These are phyloP conservation scores for Pelagia noctiluca DNA, from an alignment of 30 jellyfish, hydroid and myxozoan species.

Conservation along the genomic window DNA sequence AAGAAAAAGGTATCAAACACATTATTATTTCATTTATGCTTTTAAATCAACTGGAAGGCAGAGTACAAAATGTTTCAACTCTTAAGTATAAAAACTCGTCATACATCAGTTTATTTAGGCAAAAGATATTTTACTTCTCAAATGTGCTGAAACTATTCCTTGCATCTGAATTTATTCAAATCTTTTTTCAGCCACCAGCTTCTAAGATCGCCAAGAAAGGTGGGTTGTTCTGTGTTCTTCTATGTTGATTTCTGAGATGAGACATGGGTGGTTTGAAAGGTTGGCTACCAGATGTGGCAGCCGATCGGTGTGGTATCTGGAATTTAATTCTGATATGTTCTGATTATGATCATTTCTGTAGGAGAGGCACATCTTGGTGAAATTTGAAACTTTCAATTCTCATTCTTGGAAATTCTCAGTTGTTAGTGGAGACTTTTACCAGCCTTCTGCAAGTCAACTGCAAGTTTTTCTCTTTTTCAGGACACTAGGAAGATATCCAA, in stretches of 20 bases:
- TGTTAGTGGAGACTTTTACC: neutral
- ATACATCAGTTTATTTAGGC: neutral
- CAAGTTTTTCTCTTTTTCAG: conserved; percentile 31
- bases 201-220: conserved; percentile 92
- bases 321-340: neutral
- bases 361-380: neutral
- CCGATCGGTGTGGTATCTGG: neutral
- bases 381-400: too few species aligned
- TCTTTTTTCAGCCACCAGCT: conserved; percentile 77
- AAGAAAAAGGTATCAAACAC: conserved; percentile 80
- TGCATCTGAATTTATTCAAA: neutral
- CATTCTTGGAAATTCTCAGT: neutral
- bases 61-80: neutral
- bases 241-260: neutral
- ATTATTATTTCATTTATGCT: neutral
- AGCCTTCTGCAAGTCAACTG: neutral
- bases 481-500: conserved; percentile 90
- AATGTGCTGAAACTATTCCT: neutral
- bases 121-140: neutral
- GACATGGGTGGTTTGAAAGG: neutral
- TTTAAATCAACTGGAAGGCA: neutral
- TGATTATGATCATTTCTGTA: neutral
- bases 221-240: neutral
- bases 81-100: neutral
- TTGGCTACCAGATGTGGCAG: neutral